Evolutionary conservation across 2,888 invertebrate species (phyloP), one percentile per base, ranked within the genome.

Genomic region (Pseudanteris insignis): DNA sequence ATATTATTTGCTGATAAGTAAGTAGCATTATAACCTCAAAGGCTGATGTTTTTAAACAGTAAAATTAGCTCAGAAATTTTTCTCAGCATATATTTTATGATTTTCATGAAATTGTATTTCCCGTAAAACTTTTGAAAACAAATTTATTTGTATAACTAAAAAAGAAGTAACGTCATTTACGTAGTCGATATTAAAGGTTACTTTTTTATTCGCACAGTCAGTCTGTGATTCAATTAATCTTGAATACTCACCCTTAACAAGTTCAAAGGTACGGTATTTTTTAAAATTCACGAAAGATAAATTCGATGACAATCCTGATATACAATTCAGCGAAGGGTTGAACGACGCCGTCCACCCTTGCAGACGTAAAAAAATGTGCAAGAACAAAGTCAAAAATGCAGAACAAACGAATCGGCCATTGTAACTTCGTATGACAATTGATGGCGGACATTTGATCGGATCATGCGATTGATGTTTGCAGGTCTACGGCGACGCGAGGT

Each of bases 361-460:
- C 53, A 48, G 58, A 63, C 63, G 40, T 25, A 51, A 44, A 59
- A 51, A 59, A 51, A 46, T n/a, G 46, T 33, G 29, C 33, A 59
- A 46, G 59, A 63, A 64, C 53, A 55, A 47, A 63, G 62, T 55
- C 37, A 53, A 53, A 40, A 53, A 62, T 33, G 59, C 51, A 57
- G 55, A 61, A 47, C 55, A 57, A 60, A 47, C 53, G 43, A 37
- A 50, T 50, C 55, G 63, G 36, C 71, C 67, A 75, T 77, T 77
- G 77, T 77, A 72, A 70, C 68, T 69, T 72, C 65, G 66, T 68
- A 76, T 75, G 74, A 75, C 77, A 77, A 76, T 76, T 75, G 73
- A 65, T 64, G 58, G 68, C 66, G 63, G 70, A 73, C 73, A 69
- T 77, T 76, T 74, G 77, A 77, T 77, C 71, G 70, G 75, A 75